These are phyloP conservation scores for Rhinatrema bivittatum DNA, from an alignment of 2,797 vertebrate genomes.

Conservation along the genomic window DNA sequence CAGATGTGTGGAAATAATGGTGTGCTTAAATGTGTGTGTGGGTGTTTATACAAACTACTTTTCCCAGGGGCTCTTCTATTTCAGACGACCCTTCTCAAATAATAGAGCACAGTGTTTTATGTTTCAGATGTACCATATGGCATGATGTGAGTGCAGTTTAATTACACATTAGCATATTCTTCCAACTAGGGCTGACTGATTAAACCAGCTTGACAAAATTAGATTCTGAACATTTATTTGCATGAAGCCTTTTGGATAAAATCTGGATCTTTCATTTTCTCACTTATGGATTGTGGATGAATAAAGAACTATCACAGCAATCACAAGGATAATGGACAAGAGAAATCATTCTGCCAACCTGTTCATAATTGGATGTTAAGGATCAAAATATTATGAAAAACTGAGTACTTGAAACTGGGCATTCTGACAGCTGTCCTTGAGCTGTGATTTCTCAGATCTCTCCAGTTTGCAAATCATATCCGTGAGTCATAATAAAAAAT, in stretches of 20 bases:
- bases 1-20: too few relatives aligned
- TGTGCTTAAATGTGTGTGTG: too few relatives aligned
- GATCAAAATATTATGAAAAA: too few relatives aligned
- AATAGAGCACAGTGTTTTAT: constrained; percentile 51
- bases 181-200: constrained; percentile 41
- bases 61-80: constrained; percentile 50
- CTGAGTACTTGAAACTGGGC: too few relatives aligned
- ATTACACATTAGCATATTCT: constrained; percentile 70
- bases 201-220: constrained; percentile 55
- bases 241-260: constrained; percentile 31
- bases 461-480: too few relatives aligned
- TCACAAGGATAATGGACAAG: background rate
- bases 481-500: too few relatives aligned
- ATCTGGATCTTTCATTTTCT: constrained; percentile 16
- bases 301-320: constrained; percentile 10
- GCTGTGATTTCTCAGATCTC: too few relatives aligned
- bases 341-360: background rate
- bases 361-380: background rate
- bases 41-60: constrained; percentile 46
- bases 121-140: constrained; percentile 67
- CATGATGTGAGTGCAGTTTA: constrained; percentile 49
- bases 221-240: constrained; percentile 53
- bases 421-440: background rate
- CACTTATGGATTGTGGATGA: background rate
- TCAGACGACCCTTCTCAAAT: constrained; percentile 39